Evolutionary conservation across 1,140 invertebrate genomes (phyloP).

Genomic region (Linepithema humile): DNA sequence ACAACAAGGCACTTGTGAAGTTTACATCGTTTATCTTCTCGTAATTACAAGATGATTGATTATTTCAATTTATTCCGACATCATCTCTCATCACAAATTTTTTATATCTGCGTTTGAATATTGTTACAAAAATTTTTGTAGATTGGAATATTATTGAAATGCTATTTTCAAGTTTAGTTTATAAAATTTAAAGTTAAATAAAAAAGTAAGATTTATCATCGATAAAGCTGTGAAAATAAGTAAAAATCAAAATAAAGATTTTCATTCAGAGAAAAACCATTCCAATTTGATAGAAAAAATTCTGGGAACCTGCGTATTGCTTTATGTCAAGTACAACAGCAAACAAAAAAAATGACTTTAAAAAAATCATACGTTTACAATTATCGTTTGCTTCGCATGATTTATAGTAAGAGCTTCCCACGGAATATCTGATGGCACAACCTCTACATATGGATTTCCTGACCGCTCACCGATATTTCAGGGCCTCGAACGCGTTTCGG

Average conservation of each 20-base stretch:
- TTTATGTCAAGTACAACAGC: neutral
- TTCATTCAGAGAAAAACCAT: neutral
- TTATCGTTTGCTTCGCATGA: neutral
- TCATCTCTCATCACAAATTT: neutral
- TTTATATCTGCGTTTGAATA: neutral
- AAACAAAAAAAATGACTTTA: neutral
- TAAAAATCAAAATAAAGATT: neutral
- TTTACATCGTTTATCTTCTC: neutral
- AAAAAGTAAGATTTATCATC: neutral
- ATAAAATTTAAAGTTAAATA: neutral
- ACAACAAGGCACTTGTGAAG: neutral
- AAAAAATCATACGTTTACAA: neutral
- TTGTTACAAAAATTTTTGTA: neutral
- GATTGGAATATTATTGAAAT: constrained; percentile 4
- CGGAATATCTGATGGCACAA: neutral
- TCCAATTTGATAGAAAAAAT: neutral
- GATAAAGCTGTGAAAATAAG: neutral
- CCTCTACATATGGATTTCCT: neutral
- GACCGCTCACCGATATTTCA: constrained; percentile 20
- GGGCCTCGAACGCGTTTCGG: neutral
- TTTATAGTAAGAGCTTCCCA: neutral
- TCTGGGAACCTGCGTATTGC: neutral
- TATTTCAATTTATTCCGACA: neutral
- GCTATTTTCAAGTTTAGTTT: neutral
- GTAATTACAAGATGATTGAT: neutral